Percentiles rank a stretch among this genome's conserved stretches.
Evolutionary conservation across 2,113 vertebrate species (phyloP).

Genomic region (Serilophus lunatus): DNA sequence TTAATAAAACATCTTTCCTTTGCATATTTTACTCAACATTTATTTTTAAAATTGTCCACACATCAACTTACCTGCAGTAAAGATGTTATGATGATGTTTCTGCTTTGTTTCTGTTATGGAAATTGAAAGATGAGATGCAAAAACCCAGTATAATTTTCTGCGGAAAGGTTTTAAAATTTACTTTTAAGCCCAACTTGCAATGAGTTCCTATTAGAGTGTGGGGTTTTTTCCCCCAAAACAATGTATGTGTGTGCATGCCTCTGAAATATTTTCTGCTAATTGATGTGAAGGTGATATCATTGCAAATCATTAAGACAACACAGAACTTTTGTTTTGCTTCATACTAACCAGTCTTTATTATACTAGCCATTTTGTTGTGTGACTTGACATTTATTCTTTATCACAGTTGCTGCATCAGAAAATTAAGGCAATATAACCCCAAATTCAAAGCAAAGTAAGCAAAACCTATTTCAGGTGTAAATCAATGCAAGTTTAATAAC

Average conservation of each 20-base stretch:
- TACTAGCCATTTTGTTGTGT: background rate
- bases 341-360: background rate
- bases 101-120: background rate
- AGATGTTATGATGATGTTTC: background rate
- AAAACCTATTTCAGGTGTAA: background rate
- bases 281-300: background rate
- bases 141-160: background rate
- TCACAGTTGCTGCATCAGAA: background rate
- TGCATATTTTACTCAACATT: background rate
- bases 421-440: background rate
- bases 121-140: background rate
- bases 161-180: background rate
- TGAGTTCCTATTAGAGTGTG: background rate
- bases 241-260: background rate
- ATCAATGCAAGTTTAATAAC: background rate
- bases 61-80: background rate
- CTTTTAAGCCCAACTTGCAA: background rate
- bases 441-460: conserved; percentile 33
- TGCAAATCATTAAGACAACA: background rate
- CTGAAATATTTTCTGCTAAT: background rate
- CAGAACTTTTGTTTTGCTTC: background rate
- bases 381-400: background rate
- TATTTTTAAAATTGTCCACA: background rate
- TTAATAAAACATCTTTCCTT: background rate
- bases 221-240: background rate